Conservation (phyloP, 2,888 invertebrate genomes). For the Pseudanteris insignis region DNA sequence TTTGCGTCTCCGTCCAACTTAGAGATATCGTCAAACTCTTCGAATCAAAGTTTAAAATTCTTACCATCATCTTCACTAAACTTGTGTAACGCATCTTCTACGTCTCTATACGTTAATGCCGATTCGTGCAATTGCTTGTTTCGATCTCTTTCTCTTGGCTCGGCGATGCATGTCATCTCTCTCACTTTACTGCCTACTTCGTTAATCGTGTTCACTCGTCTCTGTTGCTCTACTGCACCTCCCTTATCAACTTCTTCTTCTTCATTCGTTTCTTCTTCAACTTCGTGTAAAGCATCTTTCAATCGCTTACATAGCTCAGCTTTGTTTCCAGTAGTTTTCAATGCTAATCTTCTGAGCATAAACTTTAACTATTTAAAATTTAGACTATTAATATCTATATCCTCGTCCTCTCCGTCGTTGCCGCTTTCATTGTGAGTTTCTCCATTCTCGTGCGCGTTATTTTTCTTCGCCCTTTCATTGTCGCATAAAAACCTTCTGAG, state of each 20-base stretch:
- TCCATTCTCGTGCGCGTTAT: too few relatives aligned
- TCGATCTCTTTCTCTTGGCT: too few relatives aligned
- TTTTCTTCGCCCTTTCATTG: too few relatives aligned
- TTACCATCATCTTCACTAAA: slow-evolving; percentile 18
- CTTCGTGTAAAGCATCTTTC: slow-evolving; percentile 1
- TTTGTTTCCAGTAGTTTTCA: background rate
- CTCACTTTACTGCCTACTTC: too few relatives aligned
- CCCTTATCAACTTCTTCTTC: too few relatives aligned
- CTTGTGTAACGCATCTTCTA: slow-evolving; percentile 20
- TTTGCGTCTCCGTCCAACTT: slow-evolving; percentile 25
- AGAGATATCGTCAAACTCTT: slow-evolving; percentile 11
- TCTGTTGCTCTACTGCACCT: too few relatives aligned
- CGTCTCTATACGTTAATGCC: slow-evolving; percentile 29
- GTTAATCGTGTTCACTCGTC: too few relatives aligned
- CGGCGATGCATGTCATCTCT: too few relatives aligned
- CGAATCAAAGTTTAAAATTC: slow-evolving; percentile 23
- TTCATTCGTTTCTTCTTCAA: background rate
- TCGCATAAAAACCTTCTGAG: too few relatives aligned
- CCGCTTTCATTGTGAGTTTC: too few relatives aligned
- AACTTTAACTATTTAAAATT: background rate
- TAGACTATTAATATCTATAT: background rate
- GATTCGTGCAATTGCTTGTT: too few relatives aligned
- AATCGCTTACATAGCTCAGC: background rate
- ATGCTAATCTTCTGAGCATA: background rate
- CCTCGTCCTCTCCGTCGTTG: background rate